Conservation (phyloP, 2,113 vertebrate species). For the Lycaon pictus region DNA sequence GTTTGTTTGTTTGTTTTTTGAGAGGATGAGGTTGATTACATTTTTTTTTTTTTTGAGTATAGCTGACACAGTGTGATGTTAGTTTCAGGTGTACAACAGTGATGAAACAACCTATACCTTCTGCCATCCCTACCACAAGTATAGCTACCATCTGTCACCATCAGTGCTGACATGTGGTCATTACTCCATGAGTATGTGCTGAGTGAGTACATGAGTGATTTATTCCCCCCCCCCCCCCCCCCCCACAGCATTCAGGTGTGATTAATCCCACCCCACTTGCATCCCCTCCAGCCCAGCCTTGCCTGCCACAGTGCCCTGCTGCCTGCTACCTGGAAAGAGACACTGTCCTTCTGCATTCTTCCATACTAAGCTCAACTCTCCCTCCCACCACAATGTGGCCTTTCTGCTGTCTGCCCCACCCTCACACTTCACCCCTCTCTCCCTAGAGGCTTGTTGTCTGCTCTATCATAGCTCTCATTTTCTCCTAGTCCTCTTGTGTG, state of each 20-base stretch:
- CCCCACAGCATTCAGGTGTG: background rate
- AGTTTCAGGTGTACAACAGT: background rate
- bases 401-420: background rate
- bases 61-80: background rate
- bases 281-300: background rate
- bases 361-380: background rate
- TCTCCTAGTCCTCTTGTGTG: background rate
- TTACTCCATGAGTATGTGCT: background rate
- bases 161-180: background rate
- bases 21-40: background rate
- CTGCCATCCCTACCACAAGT: background rate
- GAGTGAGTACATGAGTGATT: background rate
- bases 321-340: background rate
- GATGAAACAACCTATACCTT: background rate
- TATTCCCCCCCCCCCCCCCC: background rate
- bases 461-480: background rate
- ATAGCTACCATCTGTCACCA: background rate
- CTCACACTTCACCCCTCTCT: background rate
- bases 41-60: background rate
- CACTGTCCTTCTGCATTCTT: background rate
- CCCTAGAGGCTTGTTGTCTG: background rate
- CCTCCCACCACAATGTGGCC: accelerated
- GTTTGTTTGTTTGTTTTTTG: background rate
- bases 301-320: background rate
- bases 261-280: background rate